phyloP scores from a whole-genome alignment of 2,113 vertebrate genomes.

The Scortum barcoo region DNA sequence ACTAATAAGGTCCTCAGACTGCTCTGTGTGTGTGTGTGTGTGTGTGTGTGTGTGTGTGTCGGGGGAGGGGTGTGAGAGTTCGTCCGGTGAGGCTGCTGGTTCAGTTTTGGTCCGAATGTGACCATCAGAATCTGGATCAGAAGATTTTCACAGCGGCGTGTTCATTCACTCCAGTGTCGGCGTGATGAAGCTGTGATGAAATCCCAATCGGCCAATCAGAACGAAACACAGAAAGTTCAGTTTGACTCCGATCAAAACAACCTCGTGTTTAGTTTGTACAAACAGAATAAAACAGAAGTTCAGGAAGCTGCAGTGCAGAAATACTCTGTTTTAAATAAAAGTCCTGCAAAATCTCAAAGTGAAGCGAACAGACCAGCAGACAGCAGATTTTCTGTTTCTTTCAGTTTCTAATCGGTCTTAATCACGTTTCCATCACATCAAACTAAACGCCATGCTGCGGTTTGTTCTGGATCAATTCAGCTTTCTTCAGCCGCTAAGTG shows the following conservation, averaged over 20 bases:
- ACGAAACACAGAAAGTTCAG: not conserved
- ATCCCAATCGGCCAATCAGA: not conserved
- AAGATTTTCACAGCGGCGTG: not conserved
- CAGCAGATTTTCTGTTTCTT: too few relatives aligned
- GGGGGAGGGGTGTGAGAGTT: not conserved
- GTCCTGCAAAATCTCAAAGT: too few relatives aligned
- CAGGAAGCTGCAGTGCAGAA: not conserved
- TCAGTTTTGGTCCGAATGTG: constrained; percentile 1
- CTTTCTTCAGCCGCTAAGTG: too few relatives aligned
- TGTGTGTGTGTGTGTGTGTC: not conserved
- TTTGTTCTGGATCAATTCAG: too few relatives aligned
- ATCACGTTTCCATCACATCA: too few relatives aligned
- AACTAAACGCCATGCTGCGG: too few relatives aligned
- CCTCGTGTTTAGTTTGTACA: not conserved
- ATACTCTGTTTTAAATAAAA: too few relatives aligned
- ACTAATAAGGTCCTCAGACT: too few relatives aligned
- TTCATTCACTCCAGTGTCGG: too few relatives aligned
- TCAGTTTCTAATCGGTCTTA: too few relatives aligned
- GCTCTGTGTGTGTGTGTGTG: not conserved
- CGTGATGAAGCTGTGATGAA: not conserved
- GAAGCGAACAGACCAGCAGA: too few relatives aligned
- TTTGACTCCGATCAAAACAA: not conserved
- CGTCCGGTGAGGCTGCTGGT: constrained; percentile 13
- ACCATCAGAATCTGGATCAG: not conserved
- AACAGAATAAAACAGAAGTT: not conserved